A percentile compares a stretch with the other conserved stretches of the same genome.
These are phyloP conservation scores for Hucho hucho DNA, from an alignment of 2,113 vertebrate genomes.

Conservation along the genomic window DNA sequence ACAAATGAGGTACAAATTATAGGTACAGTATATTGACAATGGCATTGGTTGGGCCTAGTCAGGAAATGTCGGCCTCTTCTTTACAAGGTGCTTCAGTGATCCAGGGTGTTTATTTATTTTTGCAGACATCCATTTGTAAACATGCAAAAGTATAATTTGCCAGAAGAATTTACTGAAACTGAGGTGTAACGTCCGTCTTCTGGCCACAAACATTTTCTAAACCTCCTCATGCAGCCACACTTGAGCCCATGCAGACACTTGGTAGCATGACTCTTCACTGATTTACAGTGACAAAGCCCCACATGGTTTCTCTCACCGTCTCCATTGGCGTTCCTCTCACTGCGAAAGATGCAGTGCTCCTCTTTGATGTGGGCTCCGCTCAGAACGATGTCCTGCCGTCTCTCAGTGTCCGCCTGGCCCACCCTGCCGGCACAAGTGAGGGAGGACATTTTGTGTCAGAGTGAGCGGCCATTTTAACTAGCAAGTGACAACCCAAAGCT, in stretches of 20 bases:
- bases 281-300: not conserved
- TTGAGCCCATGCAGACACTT: not conserved
- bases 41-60: not conserved
- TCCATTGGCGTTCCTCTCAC: conserved; percentile 85
- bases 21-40: not conserved
- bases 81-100: not conserved
- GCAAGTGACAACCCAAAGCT: conserved; percentile 13
- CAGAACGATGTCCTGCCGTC: conserved; percentile 95
- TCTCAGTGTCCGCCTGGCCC: conserved; percentile 91
- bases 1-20: not conserved
- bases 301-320: conserved; percentile 75
- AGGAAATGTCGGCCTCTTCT: not conserved
- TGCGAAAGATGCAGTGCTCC: conserved; percentile 95
- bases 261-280: not conserved
- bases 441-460: conserved; percentile 43
- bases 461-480: not conserved
- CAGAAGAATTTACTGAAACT: not conserved
- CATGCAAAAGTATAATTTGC: not conserved
- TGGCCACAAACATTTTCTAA: not conserved
- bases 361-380: conserved; percentile 97
- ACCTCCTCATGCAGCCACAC: not conserved
- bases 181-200: not conserved
- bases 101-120: not conserved
- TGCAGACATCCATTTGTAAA: no score
- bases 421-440: conserved; percentile 77